These are phyloP conservation scores for Acrocephalus kingi DNA, from an alignment of 2,113 vertebrate genomes.

Conservation along the genomic window DNA sequence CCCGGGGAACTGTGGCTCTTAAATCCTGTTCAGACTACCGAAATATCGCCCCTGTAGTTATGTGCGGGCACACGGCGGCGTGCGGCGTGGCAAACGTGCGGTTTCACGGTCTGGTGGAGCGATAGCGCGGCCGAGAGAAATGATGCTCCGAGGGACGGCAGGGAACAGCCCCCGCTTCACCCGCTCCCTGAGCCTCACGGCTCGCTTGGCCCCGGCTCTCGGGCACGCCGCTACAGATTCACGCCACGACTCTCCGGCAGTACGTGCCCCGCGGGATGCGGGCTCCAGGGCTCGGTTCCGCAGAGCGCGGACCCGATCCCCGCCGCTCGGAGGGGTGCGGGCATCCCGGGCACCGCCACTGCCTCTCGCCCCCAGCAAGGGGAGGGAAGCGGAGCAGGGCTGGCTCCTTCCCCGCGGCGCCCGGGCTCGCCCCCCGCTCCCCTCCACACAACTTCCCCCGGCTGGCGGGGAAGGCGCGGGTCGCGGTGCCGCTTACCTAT, in stretches of 20 bases:
- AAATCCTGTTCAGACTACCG: neutral
- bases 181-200: neutral
- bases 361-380: neutral
- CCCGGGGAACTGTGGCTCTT: neutral
- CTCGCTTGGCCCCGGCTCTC: neutral
- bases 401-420: neutral
- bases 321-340: neutral
- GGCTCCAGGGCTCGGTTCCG: neutral
- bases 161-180: neutral
- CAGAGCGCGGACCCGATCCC: neutral
- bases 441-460: neutral
- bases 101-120: neutral
- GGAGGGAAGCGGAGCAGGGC: neutral
- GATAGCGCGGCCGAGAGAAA: neutral
- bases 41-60: neutral
- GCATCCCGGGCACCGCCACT: neutral
- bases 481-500: slow-evolving; percentile 85
- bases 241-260: neutral
- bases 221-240: neutral
- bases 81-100: neutral
- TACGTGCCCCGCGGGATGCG: neutral
- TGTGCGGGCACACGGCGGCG: neutral
- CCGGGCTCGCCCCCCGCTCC: neutral
- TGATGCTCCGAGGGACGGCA: neutral
- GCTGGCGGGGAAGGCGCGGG: neutral